Evolutionary conservation across 2,113 vertebrate genomes (phyloP), one percentile per base, ranked within the genome.

Genomic region (Neogale vison): DNA sequence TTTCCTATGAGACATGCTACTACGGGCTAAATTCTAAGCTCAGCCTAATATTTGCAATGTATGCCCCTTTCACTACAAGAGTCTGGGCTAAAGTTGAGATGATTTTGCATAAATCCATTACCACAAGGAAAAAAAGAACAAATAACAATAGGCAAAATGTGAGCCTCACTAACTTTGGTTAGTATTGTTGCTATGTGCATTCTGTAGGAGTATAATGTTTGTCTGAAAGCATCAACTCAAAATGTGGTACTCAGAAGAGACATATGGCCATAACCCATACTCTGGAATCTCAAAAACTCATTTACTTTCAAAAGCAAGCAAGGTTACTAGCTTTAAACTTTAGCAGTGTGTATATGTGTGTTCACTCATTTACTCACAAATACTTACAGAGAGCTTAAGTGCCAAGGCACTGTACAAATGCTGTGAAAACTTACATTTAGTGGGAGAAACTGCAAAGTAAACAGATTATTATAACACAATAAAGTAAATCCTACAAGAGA

Each of bases 391-490:
- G 4, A 67, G 14, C 11, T 52, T 85, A 90, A 29, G 39, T 39
- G 24, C 52, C 42, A 96, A 83, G 50, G 39, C 77, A 95, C 4
- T 63, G 31, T 71, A 79, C 29, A 59, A 83, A 83, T 55, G 29
- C 36, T 87, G n/a, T 65, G 76, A 93, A 96, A 95, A 67, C n/a
- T 65, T 52, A 14, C 1, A 87, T n/a, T 91, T 55, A 88, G 47
- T 57, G 31, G 12, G 31, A 95, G 77, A 95, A 85, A 90, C 24
- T 76, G 47, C 92, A 90, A 97, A 90, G 36, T 92, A 92, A 96
- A 74, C 15, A 93, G 69, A 31, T 31, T 77, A 95, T 72, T 97
- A 59, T 80, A 96, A 82, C 12, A 81, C 31, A 92, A 89, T 17
- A 55, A 63, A 80, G 31, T 72, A 65, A 97, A 61, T 76, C 42